Base-by-base conservation (phyloP, 2,113 vertebrate species). In the Brienomyrus longianalis region DNA sequence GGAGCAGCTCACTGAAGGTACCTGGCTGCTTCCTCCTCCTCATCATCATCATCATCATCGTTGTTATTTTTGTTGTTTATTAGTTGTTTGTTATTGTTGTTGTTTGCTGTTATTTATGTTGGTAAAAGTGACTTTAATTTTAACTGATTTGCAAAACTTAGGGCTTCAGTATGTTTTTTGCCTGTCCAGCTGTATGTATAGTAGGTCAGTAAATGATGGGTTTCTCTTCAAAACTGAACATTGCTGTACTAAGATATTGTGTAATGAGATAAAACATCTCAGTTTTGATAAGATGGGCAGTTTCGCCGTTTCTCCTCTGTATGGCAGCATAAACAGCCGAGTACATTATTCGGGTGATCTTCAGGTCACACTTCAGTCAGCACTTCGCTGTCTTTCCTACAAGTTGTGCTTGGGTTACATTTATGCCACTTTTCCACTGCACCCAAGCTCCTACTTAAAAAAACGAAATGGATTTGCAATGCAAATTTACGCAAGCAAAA, bases 1-100 rank as follows among this genome's bases (percentile, higher is more conserved):
- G 90, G 93, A 90, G 43, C 90, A 48, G 2, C 56, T 94, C 66
- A 92, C 92, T 0, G 92, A 97, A 92, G 97, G 97, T 98, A 90
- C 0, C 39, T 10, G 3, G 13, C 52, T 45, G 62, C 47, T 13
- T 21, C 21, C 13, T 52, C 35, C 9, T 88, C 39, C 6, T 47
- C 43, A 5, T 62, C 43, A 0, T 5, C 31, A n/a, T 27, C n/a
- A 39, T 35, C 50, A 1, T 80, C 11, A 11, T 62, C 21, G 54
- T 31, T 39, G 13, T 21, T 88, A 4, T 51, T 51, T 13, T 39
- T 54, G 27, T 35, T 31, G 31, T 83, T 10, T 59, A 31, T 84
- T 15, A 43, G 51, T 89, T 77, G 70, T 35, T 54, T 54, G 17
- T 54, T 19, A 15, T 17, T 52, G 70, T 17, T 6, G 5, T 2